Percentiles rank a stretch among this genome's conserved stretches.
Evolutionary conservation across 2,888 invertebrate genomes (phyloP).

Genomic region (Aspidiotus rigidus): DNA sequence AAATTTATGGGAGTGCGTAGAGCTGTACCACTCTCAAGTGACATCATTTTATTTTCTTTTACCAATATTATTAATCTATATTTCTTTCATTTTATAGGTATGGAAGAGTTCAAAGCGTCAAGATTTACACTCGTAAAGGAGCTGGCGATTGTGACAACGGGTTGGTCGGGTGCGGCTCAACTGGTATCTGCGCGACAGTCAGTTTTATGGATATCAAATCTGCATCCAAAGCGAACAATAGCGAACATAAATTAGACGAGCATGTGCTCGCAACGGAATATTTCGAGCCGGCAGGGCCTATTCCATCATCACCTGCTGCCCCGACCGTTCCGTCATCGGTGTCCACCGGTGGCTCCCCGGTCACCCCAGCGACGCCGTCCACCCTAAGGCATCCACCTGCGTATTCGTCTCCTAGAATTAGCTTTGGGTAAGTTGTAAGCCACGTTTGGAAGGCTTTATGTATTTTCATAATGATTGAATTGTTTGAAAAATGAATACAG

Average conservation of each 20-base stretch:
- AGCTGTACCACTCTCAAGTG: no score
- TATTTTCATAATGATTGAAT: not conserved
- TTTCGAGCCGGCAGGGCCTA: constrained; percentile 69
- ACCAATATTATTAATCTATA: no score
- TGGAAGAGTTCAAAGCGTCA: constrained; percentile 96
- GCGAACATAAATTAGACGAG: constrained; percentile 81
- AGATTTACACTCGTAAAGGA: constrained; percentile 57
- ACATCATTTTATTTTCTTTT: no score
- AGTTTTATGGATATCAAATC: constrained; percentile 96
- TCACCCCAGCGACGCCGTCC: constrained; percentile 47
- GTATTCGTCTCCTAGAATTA: constrained; percentile 49
- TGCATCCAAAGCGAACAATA: constrained; percentile 85
- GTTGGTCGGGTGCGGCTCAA: constrained; percentile 53
- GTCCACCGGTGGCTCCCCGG: constrained; percentile 31
- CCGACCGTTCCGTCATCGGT: constrained; percentile 23
- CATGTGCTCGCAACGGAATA: constrained; percentile 80
- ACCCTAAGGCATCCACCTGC: constrained; percentile 50
- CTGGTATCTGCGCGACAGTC: constrained; percentile 73
- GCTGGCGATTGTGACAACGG: constrained; percentile 35
- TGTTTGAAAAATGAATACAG: not conserved
- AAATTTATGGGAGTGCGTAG: no score
- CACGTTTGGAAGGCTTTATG: not conserved
- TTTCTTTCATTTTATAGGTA: constrained; percentile 52
- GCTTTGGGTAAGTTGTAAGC: constrained; percentile 48
- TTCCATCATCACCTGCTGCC: constrained; percentile 48